Evolutionary conservation across 2,113 vertebrate genomes (phyloP), one percentile per base, ranked within the genome.

Genomic region (Anhinga rufa): DNA sequence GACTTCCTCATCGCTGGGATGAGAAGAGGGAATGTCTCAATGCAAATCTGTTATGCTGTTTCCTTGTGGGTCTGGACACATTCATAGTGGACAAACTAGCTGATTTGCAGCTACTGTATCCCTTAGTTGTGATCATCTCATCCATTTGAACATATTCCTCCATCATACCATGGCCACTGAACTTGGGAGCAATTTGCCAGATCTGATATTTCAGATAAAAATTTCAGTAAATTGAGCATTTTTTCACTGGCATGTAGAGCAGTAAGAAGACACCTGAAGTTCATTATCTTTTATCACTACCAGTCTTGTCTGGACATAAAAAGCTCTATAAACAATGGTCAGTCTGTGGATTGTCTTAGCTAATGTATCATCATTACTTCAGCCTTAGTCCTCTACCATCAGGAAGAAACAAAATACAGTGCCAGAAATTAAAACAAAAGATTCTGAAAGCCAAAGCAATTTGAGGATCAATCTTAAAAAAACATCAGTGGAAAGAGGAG

Each of bases 201-300:
- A 38, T 76, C 36, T 77, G 74, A 69, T 64, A 79, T 51, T 89
- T 22, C 22, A 51, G 58, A 72, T 17, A 68, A 84, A 92, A 82
- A 60, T 15, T 65, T 69, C 48, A 80, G 40, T 71, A 57, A 87
- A 58, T 31, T 44, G 60, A 88, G 36, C 40, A 60, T 40, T 79
- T 90, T 74, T 96, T 69, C 75, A n/a, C 86, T 87, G 78, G 36
- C 29, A 86, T 7, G 6, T 58, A 77, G 81, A 76, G 34, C 21
- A 87, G 28, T 38, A 79, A 74, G 64, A 86, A 84, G 60, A 74
- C 94, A 95, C 88, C 71, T 97, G 94, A 96, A 83, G 58, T 55
- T 94, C 79, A 94, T 96, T 97, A 96, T 78, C 55, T 94, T 97
- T 96, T 96, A 96, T 95, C 87, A 92, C n/a, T 94, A 72, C 82